phyloP scores from a whole-genome alignment of 2,113 vertebrate species.

The Apaloderma vittatum region DNA sequence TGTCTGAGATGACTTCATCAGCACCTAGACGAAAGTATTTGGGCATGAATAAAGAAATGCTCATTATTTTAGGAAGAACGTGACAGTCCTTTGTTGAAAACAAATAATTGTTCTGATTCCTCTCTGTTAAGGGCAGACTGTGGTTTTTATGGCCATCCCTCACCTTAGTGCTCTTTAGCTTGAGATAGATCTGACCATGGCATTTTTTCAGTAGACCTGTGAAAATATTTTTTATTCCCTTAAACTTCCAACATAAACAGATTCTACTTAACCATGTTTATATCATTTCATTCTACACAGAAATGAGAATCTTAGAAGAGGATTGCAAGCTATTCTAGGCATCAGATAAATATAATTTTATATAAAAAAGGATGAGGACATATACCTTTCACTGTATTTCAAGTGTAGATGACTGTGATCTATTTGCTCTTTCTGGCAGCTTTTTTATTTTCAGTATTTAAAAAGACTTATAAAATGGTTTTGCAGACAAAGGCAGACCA shows the following conservation, averaged over 20 bases:
- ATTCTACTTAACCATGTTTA: not conserved
- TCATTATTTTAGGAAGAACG: not conserved
- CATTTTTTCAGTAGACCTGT: not conserved
- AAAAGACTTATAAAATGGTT: not conserved
- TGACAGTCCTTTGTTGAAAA: not conserved
- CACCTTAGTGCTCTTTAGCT: not conserved
- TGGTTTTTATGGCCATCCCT: not conserved
- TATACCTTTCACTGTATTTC: not conserved
- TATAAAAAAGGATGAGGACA: not conserved
- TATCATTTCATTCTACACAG: not conserved
- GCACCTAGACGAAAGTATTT: not conserved
- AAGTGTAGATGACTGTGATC: not conserved
- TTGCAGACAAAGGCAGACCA: not conserved
- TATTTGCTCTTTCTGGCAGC: not conserved
- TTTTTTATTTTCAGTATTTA: not conserved
- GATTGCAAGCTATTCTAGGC: not conserved
- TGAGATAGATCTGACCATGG: not conserved
- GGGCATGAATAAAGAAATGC: not conserved
- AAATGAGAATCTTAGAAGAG: not conserved
- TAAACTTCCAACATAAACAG: conserved; percentile 10
- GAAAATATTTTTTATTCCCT: conserved; percentile 37
- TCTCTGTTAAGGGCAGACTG: not conserved
- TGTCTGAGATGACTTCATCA: not conserved
- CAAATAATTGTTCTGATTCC: not conserved
- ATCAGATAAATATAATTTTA: not conserved